Percentiles rank a stretch among this genome's conserved stretches.
Conservation (phyloP, 2,888 invertebrate species). For the Eristalinus sepulchralis region DNA sequence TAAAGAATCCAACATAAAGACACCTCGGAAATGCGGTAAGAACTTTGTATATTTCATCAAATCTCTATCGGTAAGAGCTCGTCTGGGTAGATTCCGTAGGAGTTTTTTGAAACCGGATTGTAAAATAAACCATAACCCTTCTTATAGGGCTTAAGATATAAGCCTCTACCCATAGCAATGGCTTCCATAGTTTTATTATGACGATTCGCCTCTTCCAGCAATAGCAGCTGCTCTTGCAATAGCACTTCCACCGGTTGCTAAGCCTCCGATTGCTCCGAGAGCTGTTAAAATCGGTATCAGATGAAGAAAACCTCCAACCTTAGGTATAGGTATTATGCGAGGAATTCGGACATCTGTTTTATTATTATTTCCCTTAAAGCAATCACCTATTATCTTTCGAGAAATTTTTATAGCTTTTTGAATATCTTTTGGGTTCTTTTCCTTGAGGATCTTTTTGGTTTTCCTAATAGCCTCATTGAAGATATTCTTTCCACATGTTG, state of each 20-base stretch:
- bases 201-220: no score
- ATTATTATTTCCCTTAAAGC: not conserved
- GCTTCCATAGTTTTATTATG: no score
- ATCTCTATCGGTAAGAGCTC: no score
- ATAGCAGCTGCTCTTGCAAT: conserved; percentile 77
- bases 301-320: conserved; percentile 75
- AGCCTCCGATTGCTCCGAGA: conserved; percentile 74
- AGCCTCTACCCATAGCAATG: conserved; percentile 74
- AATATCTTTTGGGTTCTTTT: conserved; percentile 54
- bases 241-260: conserved; percentile 77
- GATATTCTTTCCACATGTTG: conserved; percentile 8
- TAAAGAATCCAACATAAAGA: no score
- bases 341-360: conserved; percentile 60
- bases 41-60: no score
- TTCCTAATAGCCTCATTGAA: conserved; percentile 33
- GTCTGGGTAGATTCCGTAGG: conserved; percentile 72
- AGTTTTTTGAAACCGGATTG: conserved; percentile 72
- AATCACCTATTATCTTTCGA: conserved; percentile 38
- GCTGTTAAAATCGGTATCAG: conserved; percentile 77
- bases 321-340: conserved; percentile 75
- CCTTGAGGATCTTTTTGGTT: conserved; percentile 29
- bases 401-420: conserved; percentile 67
- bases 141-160: conserved; percentile 75
- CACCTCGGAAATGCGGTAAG: no score
- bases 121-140: conserved; percentile 55